These are phyloP conservation scores for Charadrius vociferus DNA, from an alignment of 2,113 vertebrate species.

Conservation along the genomic window DNA sequence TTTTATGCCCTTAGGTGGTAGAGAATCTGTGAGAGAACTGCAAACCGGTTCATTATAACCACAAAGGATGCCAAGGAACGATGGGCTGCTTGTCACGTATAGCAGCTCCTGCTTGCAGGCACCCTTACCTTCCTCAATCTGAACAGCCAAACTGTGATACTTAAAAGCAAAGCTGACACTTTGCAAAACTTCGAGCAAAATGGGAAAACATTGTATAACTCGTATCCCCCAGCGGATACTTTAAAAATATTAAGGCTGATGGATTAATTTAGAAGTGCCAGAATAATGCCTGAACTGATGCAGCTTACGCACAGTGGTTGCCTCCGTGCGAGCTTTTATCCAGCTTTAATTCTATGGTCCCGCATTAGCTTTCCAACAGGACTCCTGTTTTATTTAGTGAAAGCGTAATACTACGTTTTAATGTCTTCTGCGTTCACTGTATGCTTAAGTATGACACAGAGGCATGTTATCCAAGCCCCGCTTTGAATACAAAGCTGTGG, in stretches of 20 bases:
- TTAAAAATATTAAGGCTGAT: background rate
- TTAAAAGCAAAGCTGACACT: background rate
- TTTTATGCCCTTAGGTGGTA: background rate
- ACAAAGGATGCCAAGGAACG: background rate
- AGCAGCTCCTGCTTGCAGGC: background rate
- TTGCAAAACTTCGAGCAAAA: background rate
- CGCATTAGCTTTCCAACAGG: background rate
- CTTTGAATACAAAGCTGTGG: background rate
- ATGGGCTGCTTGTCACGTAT: background rate
- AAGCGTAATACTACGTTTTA: background rate
- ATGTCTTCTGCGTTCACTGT: background rate
- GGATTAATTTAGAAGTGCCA: background rate
- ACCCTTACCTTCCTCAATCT: background rate
- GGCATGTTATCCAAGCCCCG: background rate
- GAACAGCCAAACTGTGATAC: background rate
- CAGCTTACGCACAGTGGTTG: background rate
- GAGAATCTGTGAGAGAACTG: background rate
- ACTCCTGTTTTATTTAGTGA: background rate
- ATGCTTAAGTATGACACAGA: background rate
- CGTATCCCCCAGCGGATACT: background rate
- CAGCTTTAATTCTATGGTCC: background rate
- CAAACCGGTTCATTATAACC: background rate
- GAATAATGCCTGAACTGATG: background rate
- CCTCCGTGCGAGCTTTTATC: background rate
- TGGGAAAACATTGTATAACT: background rate